Conservation (phyloP, 2,113 vertebrate genomes). For the Casuarius casuarius region DNA sequence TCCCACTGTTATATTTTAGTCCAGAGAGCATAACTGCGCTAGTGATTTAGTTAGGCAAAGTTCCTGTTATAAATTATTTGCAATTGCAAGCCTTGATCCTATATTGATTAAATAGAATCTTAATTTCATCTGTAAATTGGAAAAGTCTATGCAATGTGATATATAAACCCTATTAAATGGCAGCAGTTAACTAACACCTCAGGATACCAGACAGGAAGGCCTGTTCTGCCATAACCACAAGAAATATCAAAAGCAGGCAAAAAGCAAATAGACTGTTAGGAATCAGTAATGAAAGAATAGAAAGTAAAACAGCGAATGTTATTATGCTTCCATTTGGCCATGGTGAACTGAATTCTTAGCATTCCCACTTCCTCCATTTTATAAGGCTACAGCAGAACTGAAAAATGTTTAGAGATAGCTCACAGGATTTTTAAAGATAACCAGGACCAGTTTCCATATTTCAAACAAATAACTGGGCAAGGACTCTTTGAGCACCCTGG, state of each 20-base stretch:
- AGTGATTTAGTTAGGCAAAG: background rate
- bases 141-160: background rate
- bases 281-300: background rate
- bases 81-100: background rate
- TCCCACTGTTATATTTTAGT: background rate
- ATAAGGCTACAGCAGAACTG: background rate
- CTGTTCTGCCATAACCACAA: background rate
- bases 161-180: background rate
- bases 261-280: fast-evolving
- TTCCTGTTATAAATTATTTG: background rate
- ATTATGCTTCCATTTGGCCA: background rate
- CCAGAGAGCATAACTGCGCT: background rate
- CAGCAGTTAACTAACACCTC: background rate
- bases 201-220: background rate
- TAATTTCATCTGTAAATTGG: background rate
- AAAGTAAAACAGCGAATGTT: background rate
- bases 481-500: background rate
- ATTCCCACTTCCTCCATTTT: background rate
- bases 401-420: background rate
- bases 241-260: background rate
- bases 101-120: background rate
- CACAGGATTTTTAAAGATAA: background rate
- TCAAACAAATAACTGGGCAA: background rate
- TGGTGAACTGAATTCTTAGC: background rate
- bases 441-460: background rate